Evolutionary conservation across 1,140 invertebrate species (phyloP), one percentile per base, ranked within the genome.

Genomic region (Meloidogyne floridensis): DNA sequence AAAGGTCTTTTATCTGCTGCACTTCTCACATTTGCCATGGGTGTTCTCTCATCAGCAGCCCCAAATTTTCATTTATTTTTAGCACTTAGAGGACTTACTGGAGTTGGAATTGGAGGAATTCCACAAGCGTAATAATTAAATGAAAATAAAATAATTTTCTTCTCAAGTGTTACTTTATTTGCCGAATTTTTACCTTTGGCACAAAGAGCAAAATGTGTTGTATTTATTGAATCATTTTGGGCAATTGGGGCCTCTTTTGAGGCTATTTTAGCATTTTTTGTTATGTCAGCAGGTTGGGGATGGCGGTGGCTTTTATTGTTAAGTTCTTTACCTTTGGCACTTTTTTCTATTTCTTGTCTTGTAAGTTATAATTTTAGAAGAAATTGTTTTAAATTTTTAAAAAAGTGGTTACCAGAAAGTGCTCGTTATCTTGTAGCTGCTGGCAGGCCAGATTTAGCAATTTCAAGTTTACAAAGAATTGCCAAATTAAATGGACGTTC

Each of bases 171-270:
- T 1, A 97, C 95, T n/a, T 91, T 98, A 80, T 97, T 97, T 92
- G 94, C 96, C 18, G 96, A 98, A 91, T 97, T 97, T 92, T 91
- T 98, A 75, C 96, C 96, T 18, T 94, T 94, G 72, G 95, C 95
- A 90, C 95, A 96, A 89, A 92, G 96, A 89, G 95, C 95, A 47
- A 96, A 95, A 91, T 97, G 95, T 93, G 95, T 97, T 56, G 94
- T 97, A 72, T 92, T 97, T 83, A 92, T 97, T 80, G 96, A 98
- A 94, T 95, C 95, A 92, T 98, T 97, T 91, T 98, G 96, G 95
- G 95, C 95, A 2, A 92, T 97, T 70, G 96, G 96, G 72, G 95
- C 95, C 10, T 86, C 84, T 51, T 90, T 89, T 56, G 87, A 89
- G 72, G 82, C 97, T 32, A 93, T 95, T 32, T 91, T 98, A 79